A percentile compares a stretch with the other conserved stretches of the same genome.
These are phyloP conservation scores for Cryptotis parvus DNA, from an alignment of 2,113 vertebrate species.

Conservation along the genomic window DNA sequence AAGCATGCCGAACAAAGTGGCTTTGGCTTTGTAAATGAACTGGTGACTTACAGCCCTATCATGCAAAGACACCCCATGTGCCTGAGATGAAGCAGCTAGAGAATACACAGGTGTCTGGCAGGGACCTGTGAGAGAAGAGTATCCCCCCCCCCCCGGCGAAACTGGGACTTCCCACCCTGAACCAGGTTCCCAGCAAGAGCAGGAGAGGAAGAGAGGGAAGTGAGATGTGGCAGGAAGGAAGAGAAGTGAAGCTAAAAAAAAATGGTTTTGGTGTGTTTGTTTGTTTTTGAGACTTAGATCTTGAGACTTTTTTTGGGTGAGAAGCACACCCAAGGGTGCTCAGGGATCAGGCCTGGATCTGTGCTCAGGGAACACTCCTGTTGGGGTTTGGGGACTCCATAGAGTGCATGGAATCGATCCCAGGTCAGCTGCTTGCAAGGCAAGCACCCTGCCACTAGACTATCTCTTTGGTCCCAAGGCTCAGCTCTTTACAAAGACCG, in stretches of 20 bases:
- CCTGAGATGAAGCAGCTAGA: neutral
- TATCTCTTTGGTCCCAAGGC: too few species aligned
- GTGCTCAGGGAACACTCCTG: too few species aligned
- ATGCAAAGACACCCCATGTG: neutral
- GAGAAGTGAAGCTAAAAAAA: neutral
- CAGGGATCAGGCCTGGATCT: too few species aligned
- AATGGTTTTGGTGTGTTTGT: too few species aligned
- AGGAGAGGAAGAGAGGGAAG: neutral
- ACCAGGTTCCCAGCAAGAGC: neutral
- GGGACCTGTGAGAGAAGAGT: neutral
- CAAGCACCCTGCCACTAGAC: too few species aligned
- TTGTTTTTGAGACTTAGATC: too few species aligned
- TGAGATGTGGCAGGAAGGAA: neutral
- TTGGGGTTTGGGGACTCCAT: too few species aligned
- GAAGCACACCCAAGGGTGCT: too few species aligned
- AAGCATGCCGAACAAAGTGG: neutral
- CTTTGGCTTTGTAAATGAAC: conserved; percentile 30
- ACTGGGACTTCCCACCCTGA: neutral
- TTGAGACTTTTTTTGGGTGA: too few species aligned
- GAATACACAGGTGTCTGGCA: neutral
- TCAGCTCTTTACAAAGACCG: conserved; percentile 63
- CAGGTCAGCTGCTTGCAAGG: too few species aligned
- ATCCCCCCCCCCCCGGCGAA: neutral
- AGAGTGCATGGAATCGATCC: too few species aligned
- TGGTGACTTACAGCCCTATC: neutral